These are phyloP conservation scores for Montipora capricornis DNA, from an alignment of 64 coral and sea anemone genomes.

Conservation along the genomic window DNA sequence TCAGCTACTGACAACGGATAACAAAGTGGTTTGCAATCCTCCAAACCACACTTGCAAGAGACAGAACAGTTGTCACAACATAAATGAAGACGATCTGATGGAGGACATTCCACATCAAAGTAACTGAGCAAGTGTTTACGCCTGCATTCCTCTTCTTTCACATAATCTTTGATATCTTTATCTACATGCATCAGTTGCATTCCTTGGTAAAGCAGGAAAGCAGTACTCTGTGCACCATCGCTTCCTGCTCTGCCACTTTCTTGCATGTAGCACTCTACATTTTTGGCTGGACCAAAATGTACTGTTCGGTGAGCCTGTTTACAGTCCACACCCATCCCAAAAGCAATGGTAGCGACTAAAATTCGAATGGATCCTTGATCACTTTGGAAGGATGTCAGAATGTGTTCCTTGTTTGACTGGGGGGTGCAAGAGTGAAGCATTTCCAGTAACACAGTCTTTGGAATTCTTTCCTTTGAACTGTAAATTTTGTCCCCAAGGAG, in stretches of 20 bases:
- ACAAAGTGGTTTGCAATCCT: background rate
- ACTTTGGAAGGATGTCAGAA: background rate
- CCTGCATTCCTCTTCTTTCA: background rate
- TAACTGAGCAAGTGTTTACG: background rate
- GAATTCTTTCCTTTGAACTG: background rate
- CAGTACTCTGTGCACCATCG: conserved; percentile 14
- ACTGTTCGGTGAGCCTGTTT: conserved; percentile 46
- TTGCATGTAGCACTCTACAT: conserved; percentile 67
- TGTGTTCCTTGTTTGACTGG: background rate
- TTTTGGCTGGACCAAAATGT: conserved; percentile 80
- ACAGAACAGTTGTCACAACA: conserved; percentile 22
- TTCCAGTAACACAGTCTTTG: conserved; percentile 2
- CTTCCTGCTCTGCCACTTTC: conserved; percentile 29
- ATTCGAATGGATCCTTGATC: background rate
- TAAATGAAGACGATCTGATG: background rate
- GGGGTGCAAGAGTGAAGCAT: conserved; percentile 41
- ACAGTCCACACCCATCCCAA: conserved; percentile 16
- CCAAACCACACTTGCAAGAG: conserved; percentile 2
- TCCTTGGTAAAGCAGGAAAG: conserved; percentile 29
- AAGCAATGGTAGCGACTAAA: conserved; percentile 71
- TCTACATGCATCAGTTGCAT: conserved; percentile 40
- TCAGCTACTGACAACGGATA: conserved; percentile 52
- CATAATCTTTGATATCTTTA: conserved; percentile 26
- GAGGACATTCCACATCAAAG: background rate
- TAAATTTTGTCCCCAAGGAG: conserved; percentile 1